Evolutionary conservation across 2,888 invertebrate genomes (phyloP).

Genomic region (Bombylius discolor): DNA sequence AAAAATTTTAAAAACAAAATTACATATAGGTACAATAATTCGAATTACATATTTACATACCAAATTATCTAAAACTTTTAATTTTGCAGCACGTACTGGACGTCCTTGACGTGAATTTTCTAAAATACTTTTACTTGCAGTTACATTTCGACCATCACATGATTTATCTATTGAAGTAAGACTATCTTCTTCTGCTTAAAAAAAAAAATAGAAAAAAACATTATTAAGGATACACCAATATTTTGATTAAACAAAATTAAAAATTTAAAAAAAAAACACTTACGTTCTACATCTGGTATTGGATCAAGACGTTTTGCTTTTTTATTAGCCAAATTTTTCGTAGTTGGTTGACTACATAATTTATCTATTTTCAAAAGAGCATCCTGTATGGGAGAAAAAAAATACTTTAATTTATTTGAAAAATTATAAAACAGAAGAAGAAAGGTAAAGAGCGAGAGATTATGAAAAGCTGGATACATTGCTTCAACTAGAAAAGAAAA

Average conservation of each 20-base stretch:
- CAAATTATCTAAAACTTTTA: constrained; percentile 24
- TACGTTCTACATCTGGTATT: neutral
- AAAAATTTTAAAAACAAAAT: neutral
- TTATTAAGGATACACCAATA: neutral
- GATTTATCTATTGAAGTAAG: neutral
- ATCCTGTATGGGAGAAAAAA: too few relatives aligned
- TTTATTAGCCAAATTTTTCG: neutral
- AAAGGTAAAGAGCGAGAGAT: too few relatives aligned
- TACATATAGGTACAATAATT: neutral
- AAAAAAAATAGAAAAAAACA: neutral
- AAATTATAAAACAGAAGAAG: too few relatives aligned
- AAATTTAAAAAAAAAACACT: neutral
- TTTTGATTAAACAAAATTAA: neutral
- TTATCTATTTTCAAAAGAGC: neutral
- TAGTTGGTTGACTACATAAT: neutral
- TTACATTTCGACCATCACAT: neutral
- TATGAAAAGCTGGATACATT: too few relatives aligned
- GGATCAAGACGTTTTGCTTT: neutral
- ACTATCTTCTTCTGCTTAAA: neutral
- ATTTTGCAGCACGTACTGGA: constrained; percentile 29
- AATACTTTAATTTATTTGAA: too few relatives aligned
- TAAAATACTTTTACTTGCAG: neutral
- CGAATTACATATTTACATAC: constrained; percentile 3
- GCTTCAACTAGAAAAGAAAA: too few relatives aligned
- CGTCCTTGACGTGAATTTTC: constrained; percentile 9